These are phyloP conservation scores for Apostichopus parvimensis DNA, from an alignment of 35 echinoderm and acorn worm genomes.

Conservation along the genomic window DNA sequence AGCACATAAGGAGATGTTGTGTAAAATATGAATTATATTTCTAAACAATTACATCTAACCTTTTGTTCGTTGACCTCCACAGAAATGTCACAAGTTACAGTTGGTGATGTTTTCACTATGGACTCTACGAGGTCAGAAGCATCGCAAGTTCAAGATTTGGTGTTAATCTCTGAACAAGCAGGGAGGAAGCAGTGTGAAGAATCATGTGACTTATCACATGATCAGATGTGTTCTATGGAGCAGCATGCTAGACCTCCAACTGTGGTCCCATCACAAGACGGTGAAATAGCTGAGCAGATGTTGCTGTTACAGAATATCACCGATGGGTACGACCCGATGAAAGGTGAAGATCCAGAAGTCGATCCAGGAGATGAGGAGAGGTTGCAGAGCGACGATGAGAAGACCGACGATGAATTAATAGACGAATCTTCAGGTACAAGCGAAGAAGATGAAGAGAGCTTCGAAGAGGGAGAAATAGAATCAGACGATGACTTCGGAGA, in stretches of 20 bases:
- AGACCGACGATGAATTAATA: slow-evolving; percentile 12
- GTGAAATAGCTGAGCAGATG: slow-evolving; percentile 42
- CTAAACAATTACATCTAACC: no score
- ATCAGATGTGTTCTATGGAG: neutral
- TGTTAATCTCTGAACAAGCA: neutral
- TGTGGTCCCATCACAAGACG: slow-evolving; percentile 9
- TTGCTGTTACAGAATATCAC: slow-evolving; percentile 15
- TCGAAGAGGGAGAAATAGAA: slow-evolving; percentile 37
- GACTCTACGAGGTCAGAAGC: neutral
- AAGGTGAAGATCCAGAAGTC: neutral
- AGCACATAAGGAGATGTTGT: no score
- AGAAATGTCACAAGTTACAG: neutral
- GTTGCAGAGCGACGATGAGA: slow-evolving; percentile 13
- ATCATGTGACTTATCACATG: neutral
- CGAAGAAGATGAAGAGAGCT: slow-evolving; percentile 18
- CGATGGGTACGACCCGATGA: neutral
- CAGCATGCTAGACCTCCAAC: neutral
- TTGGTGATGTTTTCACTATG: neutral
- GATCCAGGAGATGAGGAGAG: neutral
- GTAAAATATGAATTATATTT: no score
- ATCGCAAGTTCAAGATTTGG: neutral
- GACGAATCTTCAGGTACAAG: neutral
- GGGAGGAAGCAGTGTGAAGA: neutral
- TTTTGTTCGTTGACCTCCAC: neutral
- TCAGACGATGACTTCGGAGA: slow-evolving; percentile 35